Base-by-base conservation (phyloP, 2,797 vertebrate genomes). In the Alauda arvensis region DNA sequence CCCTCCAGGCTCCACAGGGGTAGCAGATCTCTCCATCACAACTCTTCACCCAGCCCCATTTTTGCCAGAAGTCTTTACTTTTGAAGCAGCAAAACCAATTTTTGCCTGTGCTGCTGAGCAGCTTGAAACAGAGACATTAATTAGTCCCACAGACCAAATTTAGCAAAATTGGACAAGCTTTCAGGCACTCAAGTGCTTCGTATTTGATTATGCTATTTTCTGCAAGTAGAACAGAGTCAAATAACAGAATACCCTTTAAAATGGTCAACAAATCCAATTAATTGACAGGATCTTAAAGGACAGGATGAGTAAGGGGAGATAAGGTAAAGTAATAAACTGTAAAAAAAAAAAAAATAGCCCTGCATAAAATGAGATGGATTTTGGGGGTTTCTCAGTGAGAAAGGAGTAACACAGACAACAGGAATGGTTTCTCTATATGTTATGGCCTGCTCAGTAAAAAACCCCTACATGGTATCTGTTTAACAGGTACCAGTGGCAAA, bases 131-230 rank as follows among this genome's bases (percentile, higher is more conserved):
- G 56, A 56, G 39, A 66, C 42, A 42, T 69, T 91, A 93, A 92
- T 93, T 91, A 94, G 66, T 87, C 92, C 61, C 79, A 89, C 65
- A 87, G 85, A 87, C 67, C 49, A 69, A 60, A 85, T 48, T 69
- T 72, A 81, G 88, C 70, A 87, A 90, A 91, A 93, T 83, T 10
- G 45, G 87, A 88, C 72, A 87, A 88, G 69, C 45, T 93, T 88
- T 91, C 74, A 77, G 70, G 72, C 72, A 77, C 48, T 87, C 82
- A 78, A 83, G 68, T 85, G 74, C 45, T 92, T 92, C 21, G 12
- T 77, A 78, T 83, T 92, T 90, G 89, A 91, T 91, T 91, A 90
- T 42, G 18, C 70, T 92, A 81, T 84, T 91, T 93, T 83, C 70
- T 83, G 60, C 61, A 92, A 91, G 79, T 76, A 78, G 87, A 94